These are phyloP conservation scores for Solea senegalensis DNA, from an alignment of 2,113 vertebrate genomes.

Conservation along the genomic window DNA sequence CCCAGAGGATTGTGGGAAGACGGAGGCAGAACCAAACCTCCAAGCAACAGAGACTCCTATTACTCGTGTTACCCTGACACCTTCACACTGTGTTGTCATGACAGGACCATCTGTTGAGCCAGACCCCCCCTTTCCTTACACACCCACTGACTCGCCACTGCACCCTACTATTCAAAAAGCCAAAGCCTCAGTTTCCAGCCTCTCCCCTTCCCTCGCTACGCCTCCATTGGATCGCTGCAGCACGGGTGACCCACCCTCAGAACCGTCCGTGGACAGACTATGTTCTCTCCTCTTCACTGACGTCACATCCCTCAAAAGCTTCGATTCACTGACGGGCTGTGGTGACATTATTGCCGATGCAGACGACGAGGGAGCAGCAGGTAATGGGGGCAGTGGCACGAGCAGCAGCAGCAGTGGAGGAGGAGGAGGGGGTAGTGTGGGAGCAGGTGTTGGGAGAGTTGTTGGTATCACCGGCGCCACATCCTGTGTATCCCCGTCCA, in stretches of 20 bases:
- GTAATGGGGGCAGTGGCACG: constrained; percentile 88
- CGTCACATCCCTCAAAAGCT: constrained; percentile 99
- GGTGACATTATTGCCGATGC: constrained; percentile 98
- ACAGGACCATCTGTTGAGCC: constrained; percentile 68
- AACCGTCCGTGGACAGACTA: constrained; percentile 90
- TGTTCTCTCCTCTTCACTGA: constrained; percentile 98
- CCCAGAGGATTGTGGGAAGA: constrained; percentile 61
- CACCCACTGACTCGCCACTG: constrained; percentile 70
- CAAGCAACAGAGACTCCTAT: constrained; percentile 53
- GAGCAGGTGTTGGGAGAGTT: constrained; percentile 52
- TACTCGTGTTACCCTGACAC: constrained; percentile 62
- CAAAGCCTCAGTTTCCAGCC: constrained; percentile 70
- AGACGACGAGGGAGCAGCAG: constrained; percentile 87
- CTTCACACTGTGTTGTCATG: constrained; percentile 64
- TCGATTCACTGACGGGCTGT: constrained; percentile 98
- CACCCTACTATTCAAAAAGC: constrained; percentile 53
- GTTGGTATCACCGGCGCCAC: constrained; percentile 28
- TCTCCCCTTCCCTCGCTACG: constrained; percentile 71
- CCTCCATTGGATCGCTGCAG: constrained; percentile 86
- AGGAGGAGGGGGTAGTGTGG: constrained; percentile 69
- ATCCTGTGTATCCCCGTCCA: constrained; percentile 67
- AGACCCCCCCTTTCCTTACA: constrained; percentile 64
- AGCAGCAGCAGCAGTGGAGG: constrained; percentile 88
- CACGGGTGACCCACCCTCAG: constrained; percentile 90
- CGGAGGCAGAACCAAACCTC: constrained; percentile 42